Percentiles rank a stretch among this genome's conserved stretches.
Evolutionary conservation across 2,797 vertebrate species (phyloP).

Genomic region (Acanthurus lineatus): DNA sequence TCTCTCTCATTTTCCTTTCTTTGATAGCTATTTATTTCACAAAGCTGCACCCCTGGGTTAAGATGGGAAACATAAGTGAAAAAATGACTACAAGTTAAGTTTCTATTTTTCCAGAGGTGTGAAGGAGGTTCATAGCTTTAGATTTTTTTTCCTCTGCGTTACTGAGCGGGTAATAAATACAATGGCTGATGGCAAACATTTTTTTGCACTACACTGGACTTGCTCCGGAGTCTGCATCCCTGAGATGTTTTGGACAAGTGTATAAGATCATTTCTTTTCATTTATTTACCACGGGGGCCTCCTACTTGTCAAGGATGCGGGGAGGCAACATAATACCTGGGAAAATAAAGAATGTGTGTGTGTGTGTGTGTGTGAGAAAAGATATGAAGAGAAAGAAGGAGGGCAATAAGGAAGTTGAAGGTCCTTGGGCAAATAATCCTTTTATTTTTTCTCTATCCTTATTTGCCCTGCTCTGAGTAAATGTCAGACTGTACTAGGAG

Average conservation of each 20-base stretch:
- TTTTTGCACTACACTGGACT: constrained; percentile 45
- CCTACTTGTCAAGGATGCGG: constrained; percentile 21
- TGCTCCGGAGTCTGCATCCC: constrained; percentile 36
- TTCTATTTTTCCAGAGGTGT: constrained; percentile 46
- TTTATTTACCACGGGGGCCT: constrained; percentile 15
- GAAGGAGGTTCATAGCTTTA: constrained; percentile 35
- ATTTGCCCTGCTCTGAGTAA: constrained; percentile 68
- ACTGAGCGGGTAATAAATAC: constrained; percentile 61
- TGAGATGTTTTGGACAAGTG: constrained; percentile 60
- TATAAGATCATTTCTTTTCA: constrained; percentile 56
- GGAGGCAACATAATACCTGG: constrained; percentile 52
- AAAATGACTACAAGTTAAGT: constrained; percentile 39
- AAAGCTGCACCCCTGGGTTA: constrained; percentile 56
- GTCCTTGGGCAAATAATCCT: constrained; percentile 66
- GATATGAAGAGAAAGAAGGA: constrained; percentile 36
- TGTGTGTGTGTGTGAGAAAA: constrained; percentile 14
- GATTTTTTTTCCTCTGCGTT: constrained; percentile 39
- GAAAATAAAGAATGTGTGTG: constrained; percentile 25
- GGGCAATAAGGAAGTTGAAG: constrained; percentile 43
- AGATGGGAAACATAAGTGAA: constrained; percentile 45
- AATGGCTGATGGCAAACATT: constrained; percentile 52
- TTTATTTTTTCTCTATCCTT: constrained; percentile 52
- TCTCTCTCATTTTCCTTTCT: constrained; percentile 51
- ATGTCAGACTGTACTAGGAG: constrained; percentile 67
- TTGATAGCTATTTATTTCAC: constrained; percentile 71